Percentiles rank a stretch among this genome's conserved stretches.
phyloP scores from a whole-genome alignment of 2,113 vertebrate genomes.

The Gyps fulvus region DNA sequence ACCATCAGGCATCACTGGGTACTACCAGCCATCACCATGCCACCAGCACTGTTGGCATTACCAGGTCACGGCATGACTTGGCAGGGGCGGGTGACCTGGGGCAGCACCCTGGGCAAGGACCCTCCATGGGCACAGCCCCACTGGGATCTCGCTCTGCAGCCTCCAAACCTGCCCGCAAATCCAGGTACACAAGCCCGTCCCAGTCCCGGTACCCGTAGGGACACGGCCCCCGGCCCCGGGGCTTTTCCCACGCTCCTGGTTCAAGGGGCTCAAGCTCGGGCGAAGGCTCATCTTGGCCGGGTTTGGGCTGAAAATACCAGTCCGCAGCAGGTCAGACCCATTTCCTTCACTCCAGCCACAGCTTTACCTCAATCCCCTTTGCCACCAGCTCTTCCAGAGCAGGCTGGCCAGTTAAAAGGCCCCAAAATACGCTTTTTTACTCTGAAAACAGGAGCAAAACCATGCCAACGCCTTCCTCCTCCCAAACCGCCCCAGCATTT shows the following conservation, averaged over 20 bases:
- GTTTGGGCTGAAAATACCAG: background rate
- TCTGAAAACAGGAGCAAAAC: background rate
- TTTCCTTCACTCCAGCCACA: background rate
- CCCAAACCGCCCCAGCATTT: background rate
- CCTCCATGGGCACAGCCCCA: background rate
- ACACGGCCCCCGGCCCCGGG: fast-evolving
- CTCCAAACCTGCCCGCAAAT: background rate
- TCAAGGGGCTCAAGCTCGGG: background rate
- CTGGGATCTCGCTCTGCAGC: background rate
- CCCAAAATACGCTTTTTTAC: background rate
- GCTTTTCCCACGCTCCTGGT: background rate
- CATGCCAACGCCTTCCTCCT: background rate
- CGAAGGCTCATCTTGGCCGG: background rate
- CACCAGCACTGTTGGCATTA: background rate
- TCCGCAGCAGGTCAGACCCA: background rate
- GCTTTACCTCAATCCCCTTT: background rate
- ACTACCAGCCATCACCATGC: background rate
- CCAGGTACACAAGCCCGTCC: fast-evolving
- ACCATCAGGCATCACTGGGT: background rate
- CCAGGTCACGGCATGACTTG: fast-evolving
- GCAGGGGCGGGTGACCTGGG: background rate
- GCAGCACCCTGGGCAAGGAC: background rate
- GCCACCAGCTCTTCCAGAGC: background rate
- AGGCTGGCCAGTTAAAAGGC: background rate
- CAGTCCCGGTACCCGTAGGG: background rate